Conservation (phyloP, 2,888 invertebrate genomes). For the Volucella bombylans region DNA sequence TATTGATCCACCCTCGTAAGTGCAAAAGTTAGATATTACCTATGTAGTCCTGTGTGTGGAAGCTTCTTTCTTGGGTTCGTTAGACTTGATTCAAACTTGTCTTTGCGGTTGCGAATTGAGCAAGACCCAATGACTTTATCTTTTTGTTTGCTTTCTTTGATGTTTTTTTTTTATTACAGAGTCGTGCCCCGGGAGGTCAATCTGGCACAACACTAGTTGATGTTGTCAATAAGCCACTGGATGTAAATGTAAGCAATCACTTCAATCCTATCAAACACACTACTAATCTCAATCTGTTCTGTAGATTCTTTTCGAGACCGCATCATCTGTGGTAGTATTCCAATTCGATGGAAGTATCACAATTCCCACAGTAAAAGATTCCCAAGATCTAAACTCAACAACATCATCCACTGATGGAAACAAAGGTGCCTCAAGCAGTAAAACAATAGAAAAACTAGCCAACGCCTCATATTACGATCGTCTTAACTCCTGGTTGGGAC, state of each 20-base stretch:
- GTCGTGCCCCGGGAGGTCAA: slow-evolving; percentile 90
- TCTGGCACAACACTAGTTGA: slow-evolving; percentile 86
- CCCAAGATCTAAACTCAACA: slow-evolving; percentile 73
- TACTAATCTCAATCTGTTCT: background rate
- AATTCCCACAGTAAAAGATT: slow-evolving; percentile 74
- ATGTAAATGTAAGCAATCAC: slow-evolving; percentile 83
- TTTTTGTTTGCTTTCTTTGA: background rate
- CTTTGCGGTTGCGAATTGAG: too few relatives aligned
- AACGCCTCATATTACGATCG: slow-evolving; percentile 91
- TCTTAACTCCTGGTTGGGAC: slow-evolving; percentile 94
- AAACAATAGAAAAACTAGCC: slow-evolving; percentile 80
- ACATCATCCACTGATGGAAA: slow-evolving; percentile 77
- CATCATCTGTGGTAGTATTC: slow-evolving; percentile 93
- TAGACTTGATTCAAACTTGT: too few relatives aligned
- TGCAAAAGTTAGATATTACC: too few relatives aligned
- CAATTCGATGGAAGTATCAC: slow-evolving; percentile 86
- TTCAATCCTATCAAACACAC: background rate
- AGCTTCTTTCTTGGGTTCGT: too few relatives aligned
- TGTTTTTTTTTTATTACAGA: slow-evolving; percentile 83
- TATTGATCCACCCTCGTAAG: too few relatives aligned
- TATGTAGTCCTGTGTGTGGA: too few relatives aligned
- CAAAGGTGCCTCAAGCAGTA: slow-evolving; percentile 76
- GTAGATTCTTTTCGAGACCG: slow-evolving; percentile 87
- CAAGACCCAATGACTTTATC: background rate
- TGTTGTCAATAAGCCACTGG: slow-evolving; percentile 85